Evolutionary conservation across 2,888 invertebrate genomes (phyloP).

Genomic region (Epistrophe grossulariae): DNA sequence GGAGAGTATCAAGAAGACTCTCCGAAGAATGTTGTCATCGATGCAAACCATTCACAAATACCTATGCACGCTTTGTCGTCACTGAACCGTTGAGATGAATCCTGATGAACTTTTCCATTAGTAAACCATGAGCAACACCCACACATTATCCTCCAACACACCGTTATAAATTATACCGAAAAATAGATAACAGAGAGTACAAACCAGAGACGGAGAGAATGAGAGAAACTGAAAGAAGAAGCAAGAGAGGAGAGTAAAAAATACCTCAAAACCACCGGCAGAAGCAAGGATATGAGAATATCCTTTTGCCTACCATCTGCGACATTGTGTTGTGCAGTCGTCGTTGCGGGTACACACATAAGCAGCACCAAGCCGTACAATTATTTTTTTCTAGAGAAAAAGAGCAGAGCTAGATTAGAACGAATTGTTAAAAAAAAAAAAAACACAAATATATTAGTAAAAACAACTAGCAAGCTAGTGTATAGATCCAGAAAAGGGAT

Average conservation of each 20-base stretch:
- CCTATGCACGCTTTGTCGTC: constrained; percentile 68
- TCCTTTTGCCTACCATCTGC: constrained; percentile 73
- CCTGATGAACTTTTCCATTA: constrained; percentile 67
- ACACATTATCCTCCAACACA: constrained; percentile 59
- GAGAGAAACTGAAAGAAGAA: constrained; percentile 3
- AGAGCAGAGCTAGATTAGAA: constrained; percentile 42
- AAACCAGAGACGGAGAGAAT: constrained; percentile 12
- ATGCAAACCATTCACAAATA: constrained; percentile 65
- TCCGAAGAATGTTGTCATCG: constrained; percentile 69
- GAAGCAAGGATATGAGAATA: constrained; percentile 63
- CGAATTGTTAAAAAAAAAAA: constrained; percentile 36
- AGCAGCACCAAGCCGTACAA: constrained; percentile 63
- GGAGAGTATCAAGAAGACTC: constrained; percentile 17
- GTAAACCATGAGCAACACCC: constrained; percentile 61
- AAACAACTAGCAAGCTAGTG: constrained; percentile 43
- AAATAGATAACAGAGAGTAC: constrained; percentile 20
- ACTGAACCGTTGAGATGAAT: constrained; percentile 61
- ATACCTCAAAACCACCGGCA: constrained; percentile 71
- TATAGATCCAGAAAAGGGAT: constrained; percentile 67
- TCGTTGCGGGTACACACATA: constrained; percentile 71
- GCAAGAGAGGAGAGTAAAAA: constrained; percentile 12
- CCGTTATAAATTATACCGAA: constrained; percentile 14
- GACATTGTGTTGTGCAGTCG: constrained; percentile 74
- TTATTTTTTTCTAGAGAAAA: constrained; percentile 33
- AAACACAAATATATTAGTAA: constrained; percentile 24